Conservation (phyloP, 1,140 invertebrate species). For the Leptopilina clavipes region DNA sequence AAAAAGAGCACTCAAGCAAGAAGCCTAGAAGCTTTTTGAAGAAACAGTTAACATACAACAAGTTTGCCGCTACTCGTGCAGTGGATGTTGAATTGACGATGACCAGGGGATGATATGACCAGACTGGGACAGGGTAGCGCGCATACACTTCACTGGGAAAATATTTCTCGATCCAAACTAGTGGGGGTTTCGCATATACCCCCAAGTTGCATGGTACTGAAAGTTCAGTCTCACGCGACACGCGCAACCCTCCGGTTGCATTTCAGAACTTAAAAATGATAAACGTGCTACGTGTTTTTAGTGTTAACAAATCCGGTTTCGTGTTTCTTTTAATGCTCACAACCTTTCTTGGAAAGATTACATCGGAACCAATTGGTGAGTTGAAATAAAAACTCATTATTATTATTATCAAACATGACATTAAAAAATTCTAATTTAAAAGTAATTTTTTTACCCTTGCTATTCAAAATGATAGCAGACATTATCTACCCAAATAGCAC, state of each 20-base stretch:
- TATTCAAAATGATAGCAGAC: no score
- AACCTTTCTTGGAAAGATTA: constrained; percentile 49
- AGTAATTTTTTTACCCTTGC: no score
- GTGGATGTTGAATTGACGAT: background rate
- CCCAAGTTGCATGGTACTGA: constrained; percentile 58
- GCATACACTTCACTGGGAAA: constrained; percentile 57
- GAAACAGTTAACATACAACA: background rate
- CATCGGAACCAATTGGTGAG: constrained; percentile 54
- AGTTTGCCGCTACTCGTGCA: constrained; percentile 11
- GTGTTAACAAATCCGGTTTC: constrained; percentile 27
- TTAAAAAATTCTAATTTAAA: no score
- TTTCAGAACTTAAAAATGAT: constrained; percentile 38
- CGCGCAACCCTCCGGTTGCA: constrained; percentile 60
- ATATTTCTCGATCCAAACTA: constrained; percentile 49
- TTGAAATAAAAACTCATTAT: background rate
- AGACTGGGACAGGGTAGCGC: constrained; percentile 47
- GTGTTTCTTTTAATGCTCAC: constrained; percentile 44
- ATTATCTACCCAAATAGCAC: no score
- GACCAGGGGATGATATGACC: constrained; percentile 38
- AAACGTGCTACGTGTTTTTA: constrained; percentile 53
- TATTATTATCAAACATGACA: no score
- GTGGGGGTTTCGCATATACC: constrained; percentile 59
- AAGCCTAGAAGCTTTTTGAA: background rate
- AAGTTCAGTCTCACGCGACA: constrained; percentile 72
- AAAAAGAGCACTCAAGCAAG: background rate